phyloP scores from a whole-genome alignment of 2,888 invertebrate species.

The Chouioia cunea region DNA sequence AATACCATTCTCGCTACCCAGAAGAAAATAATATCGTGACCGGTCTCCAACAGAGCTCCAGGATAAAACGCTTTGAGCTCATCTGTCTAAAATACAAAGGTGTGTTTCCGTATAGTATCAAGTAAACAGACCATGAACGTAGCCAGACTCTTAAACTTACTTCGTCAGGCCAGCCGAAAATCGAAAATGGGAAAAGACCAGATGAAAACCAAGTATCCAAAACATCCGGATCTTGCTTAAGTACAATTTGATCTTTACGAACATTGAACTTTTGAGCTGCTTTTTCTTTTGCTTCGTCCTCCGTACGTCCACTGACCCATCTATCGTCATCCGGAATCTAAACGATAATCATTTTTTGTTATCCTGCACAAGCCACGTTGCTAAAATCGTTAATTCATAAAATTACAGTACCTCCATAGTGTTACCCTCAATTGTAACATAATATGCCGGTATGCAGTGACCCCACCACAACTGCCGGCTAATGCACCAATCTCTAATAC shows the following conservation, averaged over 20 bases:
- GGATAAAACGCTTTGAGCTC: slow-evolving; percentile 90
- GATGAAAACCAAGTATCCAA: slow-evolving; percentile 99
- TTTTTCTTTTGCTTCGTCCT: slow-evolving; percentile 83
- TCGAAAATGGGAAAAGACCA: slow-evolving; percentile 94
- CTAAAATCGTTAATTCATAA: slow-evolving; percentile 27
- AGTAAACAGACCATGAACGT: not conserved
- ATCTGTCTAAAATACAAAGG: slow-evolving; percentile 67
- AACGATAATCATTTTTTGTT: slow-evolving; percentile 19
- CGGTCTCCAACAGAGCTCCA: slow-evolving; percentile 92
- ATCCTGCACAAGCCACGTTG: not conserved
- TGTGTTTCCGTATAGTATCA: not conserved
- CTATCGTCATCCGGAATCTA: slow-evolving; percentile 68
- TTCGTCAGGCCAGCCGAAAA: slow-evolving; percentile 96
- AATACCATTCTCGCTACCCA: slow-evolving; percentile 99
- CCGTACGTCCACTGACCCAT: slow-evolving; percentile 72
- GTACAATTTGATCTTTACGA: slow-evolving; percentile 71
- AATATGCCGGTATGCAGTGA: slow-evolving; percentile 96
- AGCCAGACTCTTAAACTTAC: slow-evolving; percentile 62
- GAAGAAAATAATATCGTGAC: slow-evolving; percentile 98
- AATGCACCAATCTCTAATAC: slow-evolving; percentile 98
- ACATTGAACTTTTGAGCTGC: slow-evolving; percentile 80
- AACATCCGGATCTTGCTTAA: slow-evolving; percentile 93
- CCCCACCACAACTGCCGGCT: slow-evolving; percentile 99
- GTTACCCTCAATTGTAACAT: slow-evolving; percentile 73
- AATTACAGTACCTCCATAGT: slow-evolving; percentile 29